Conservation (phyloP, 2,113 vertebrate species). For the Typhlomys cinereus region DNA sequence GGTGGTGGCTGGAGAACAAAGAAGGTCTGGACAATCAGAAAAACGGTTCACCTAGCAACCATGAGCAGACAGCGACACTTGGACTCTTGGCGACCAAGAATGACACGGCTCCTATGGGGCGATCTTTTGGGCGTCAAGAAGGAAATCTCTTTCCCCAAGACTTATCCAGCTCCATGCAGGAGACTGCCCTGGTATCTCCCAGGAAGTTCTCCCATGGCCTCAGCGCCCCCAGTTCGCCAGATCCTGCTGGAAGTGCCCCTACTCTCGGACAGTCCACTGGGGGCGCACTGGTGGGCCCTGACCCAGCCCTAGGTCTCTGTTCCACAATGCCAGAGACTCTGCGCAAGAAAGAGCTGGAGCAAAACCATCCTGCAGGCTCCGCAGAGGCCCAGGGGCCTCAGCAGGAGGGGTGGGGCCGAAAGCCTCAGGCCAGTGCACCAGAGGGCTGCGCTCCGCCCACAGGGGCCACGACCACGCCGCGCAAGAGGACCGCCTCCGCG, state of each 20-base stretch:
- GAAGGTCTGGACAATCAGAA: neutral
- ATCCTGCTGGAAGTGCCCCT: no score
- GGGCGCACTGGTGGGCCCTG: no score
- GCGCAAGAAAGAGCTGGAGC: neutral
- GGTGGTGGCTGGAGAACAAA: neutral
- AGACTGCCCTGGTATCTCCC: neutral
- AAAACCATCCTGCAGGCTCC: neutral
- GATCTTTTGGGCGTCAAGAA: neutral
- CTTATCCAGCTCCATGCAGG: no score
- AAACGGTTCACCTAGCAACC: neutral
- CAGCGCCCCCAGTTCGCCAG: neutral
- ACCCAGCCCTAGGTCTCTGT: neutral
- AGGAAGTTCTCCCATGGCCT: neutral
- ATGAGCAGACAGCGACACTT: neutral
- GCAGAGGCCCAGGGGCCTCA: neutral
- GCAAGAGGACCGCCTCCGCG: neutral
- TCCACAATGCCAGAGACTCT: neutral
- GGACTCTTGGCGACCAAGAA: no score
- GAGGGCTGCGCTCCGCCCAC: neutral
- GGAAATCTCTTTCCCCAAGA: neutral
- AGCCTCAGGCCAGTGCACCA: neutral
- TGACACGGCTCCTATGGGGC: no score
- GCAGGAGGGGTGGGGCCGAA: neutral
- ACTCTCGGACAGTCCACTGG: neutral
- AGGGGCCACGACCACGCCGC: no score